Evolutionary conservation across 2,888 invertebrate genomes (phyloP), one percentile per base, ranked within the genome.

Genomic region (Ischnus inquisitorius): DNA sequence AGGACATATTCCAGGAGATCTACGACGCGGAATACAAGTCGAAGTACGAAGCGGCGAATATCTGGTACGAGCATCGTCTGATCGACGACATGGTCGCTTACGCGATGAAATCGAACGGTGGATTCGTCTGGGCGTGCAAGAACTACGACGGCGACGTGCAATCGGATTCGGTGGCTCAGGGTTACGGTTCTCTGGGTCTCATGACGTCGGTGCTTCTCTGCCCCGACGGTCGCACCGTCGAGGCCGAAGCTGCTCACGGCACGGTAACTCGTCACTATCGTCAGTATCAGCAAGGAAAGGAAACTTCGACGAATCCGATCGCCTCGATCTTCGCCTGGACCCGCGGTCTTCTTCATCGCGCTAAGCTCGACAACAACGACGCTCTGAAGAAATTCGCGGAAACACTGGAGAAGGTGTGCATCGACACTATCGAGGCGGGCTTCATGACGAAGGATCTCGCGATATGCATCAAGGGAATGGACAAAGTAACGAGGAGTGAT

Each of bases 81-180:
- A 99, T 99, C 92, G 99, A 99, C 93, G 99, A 99, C 91, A 99
- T 99, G 99, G 99, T 99, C 14, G 99, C 99, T 1, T 98, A 99
- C 92, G 97, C 97, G 43, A 98, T 99, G 97, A 99, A 99, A 94
- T 98, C 98, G 0, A 98, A 98, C 90, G 99, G 99, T 88, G 99
- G 99, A 57, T 99, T 99, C 93, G 99, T 99, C 0, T 99, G 99
- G 99, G 99, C 99, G 8, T 99, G 99, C 94, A 99, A 99, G 94
- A 99, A 99, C 94, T 99, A 99, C 93, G 99, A 99, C 92, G 99
- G 99, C 57, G 99, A 99, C 94, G 99, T 99, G 0, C 99, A 99
- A 94, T 99, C 98, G 0, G 99, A 99, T 94, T 98, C 98, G 0
- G 98, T 99, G 39, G 99, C 99, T 82, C 99, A 99, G 94, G 99